Base-by-base conservation (phyloP, 2,888 invertebrate species). In the Scaptomyza cyrtandrae region DNA sequence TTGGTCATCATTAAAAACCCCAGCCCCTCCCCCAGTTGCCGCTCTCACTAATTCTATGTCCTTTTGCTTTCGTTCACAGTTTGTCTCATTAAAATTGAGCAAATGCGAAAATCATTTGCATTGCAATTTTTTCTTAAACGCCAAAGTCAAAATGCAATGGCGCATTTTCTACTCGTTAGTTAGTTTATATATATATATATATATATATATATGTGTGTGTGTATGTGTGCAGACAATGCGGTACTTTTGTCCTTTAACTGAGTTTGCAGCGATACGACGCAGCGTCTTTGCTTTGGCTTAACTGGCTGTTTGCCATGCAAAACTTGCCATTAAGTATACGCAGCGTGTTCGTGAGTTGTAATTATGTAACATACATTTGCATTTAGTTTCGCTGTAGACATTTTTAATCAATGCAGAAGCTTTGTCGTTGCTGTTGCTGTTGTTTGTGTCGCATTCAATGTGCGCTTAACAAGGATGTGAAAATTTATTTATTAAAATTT, bases 401-500 rank as follows among this genome's bases (percentile, higher is more conserved):
- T 10, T 62, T 84, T 78, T 82, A 89, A 83, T 83, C 83, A 83
- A 87, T 87, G 89, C 77, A 72, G 67, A 61, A 55, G 31, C 13
- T 63, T n/a, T 43, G 62, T 31, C 29, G 55, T 31, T 43, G 58
- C 29, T 19, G 41, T 5, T 50, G 44, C 39, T 41, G 35, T 37
- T 56, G 44, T 31, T 67, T 61, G 14, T 73, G 66, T 77, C 68
- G 78, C 77, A 62, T 62, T 74, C 71, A 81, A 75, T 74, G 66
- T 50, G 79, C 70, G 80, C 89, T 86, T 88, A 88, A 88, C 80
- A 90, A 88, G 88, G 88, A 88, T 88, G 88, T 88, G 85, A 83
- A 90, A 87, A 88, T 88, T 88, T 90, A 87, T 86, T 85, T 88
- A 89, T 89, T 86, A 88, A 87, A 83, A 89, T 90, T 89, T 83